phyloP scores from a whole-genome alignment of 2,888 invertebrate genomes.

The Amphimallon solstitiale region DNA sequence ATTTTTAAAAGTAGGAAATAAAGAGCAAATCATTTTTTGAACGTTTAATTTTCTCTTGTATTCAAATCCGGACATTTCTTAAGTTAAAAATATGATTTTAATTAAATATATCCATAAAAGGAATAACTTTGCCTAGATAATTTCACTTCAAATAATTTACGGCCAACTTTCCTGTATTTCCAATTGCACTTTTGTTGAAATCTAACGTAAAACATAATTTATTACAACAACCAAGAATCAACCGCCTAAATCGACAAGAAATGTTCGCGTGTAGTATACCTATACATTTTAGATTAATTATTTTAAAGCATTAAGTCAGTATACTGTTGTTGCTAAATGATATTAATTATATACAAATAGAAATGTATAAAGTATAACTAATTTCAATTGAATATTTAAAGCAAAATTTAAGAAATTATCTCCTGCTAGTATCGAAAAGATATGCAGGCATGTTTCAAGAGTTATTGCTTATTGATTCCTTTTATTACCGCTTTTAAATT shows the following conservation, averaged over 20 bases:
- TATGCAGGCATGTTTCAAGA: background rate
- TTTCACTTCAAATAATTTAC: background rate
- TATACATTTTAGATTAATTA: constrained; percentile 7
- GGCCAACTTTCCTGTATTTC: constrained; percentile 6
- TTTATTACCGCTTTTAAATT: constrained; percentile 18
- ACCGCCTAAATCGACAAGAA: background rate
- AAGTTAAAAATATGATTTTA: too few relatives aligned
- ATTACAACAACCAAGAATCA: constrained; percentile 9
- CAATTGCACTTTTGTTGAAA: constrained; percentile 3
- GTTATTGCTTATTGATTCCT: constrained; percentile 36
- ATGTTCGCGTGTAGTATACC: background rate
- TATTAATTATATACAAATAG: constrained; percentile 12
- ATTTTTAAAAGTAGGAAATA: too few relatives aligned
- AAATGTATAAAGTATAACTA: background rate
- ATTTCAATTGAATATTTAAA: background rate
- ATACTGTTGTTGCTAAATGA: constrained; percentile 5
- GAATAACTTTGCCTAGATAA: background rate
- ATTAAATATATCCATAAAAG: too few relatives aligned
- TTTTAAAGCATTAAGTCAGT: constrained; percentile 14
- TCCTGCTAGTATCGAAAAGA: constrained; percentile 3
- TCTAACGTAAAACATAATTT: constrained; percentile 1
- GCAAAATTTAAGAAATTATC: background rate
- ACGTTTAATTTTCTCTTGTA: too few relatives aligned
- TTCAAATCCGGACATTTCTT: too few relatives aligned
- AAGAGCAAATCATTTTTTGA: too few relatives aligned